A percentile compares a stretch with the other conserved stretches of the same genome.
Conservation (phyloP, 1,140 invertebrate genomes). For the Lordiphosa mommai region DNA sequence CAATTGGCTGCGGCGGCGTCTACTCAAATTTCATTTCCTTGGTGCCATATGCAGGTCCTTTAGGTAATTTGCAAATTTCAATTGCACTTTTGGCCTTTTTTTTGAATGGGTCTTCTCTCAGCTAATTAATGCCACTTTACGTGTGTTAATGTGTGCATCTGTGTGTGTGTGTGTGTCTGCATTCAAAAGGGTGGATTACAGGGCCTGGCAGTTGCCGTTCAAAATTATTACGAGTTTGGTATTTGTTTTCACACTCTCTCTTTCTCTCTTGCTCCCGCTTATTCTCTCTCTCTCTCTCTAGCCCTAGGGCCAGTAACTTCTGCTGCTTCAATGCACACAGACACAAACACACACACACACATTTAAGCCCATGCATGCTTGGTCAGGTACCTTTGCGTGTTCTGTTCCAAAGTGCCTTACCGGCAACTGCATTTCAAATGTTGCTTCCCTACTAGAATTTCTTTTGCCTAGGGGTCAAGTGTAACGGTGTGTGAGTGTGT, state of each 20-base stretch:
- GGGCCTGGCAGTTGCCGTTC: slow-evolving; percentile 12
- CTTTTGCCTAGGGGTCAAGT: slow-evolving; percentile 13
- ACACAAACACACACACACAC: slow-evolving; percentile 3
- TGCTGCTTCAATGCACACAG: slow-evolving; percentile 67
- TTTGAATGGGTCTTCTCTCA: slow-evolving; percentile 37
- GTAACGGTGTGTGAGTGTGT: not conserved
- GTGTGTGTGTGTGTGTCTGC: slow-evolving; percentile 15
- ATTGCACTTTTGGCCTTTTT: slow-evolving; percentile 66
- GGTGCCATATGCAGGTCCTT: slow-evolving; percentile 18
- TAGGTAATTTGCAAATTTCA: slow-evolving; percentile 33
- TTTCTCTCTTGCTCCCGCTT: not conserved
- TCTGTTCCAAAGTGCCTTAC: slow-evolving; percentile 9
- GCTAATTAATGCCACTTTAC: slow-evolving; percentile 73
- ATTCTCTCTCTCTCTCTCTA: not conserved
- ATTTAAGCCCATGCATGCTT: slow-evolving; percentile 4
- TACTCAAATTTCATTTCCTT: slow-evolving; percentile 49
- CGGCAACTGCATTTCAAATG: slow-evolving; percentile 47
- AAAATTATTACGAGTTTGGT: slow-evolving; percentile 64
- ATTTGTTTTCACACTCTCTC: slow-evolving; percentile 52
- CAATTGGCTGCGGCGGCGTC: slow-evolving; percentile 42
- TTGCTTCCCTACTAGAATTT: slow-evolving; percentile 33
- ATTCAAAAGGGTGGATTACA: slow-evolving; percentile 63
- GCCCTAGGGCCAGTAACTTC: slow-evolving; percentile 61
- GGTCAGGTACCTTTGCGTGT: slow-evolving; percentile 40
- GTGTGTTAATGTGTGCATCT: slow-evolving; percentile 2